Conservation (phyloP, 1,140 invertebrate species). For the Achatina immaculata region DNA sequence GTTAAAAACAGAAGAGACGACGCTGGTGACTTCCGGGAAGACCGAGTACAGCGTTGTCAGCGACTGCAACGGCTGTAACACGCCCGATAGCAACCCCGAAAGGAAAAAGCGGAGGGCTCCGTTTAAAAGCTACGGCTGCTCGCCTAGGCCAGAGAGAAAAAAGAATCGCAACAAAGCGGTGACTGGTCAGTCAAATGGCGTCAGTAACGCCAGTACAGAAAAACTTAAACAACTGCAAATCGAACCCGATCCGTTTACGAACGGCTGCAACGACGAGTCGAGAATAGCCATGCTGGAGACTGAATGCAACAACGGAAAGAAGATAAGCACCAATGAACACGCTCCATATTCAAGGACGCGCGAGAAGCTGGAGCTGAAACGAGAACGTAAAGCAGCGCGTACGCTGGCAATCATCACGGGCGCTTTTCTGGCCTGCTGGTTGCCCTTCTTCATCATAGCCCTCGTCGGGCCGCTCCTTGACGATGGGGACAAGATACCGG, state of each 20-base stretch:
- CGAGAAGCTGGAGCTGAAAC: conserved; percentile 71
- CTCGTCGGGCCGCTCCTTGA: conserved; percentile 62
- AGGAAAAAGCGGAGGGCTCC: conserved; percentile 29
- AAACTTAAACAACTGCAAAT: conserved; percentile 26
- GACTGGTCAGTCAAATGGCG: conserved; percentile 21
- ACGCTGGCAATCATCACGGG: conserved; percentile 73
- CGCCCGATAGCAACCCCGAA: background rate
- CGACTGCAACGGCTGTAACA: conserved; percentile 47
- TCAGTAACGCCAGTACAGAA: background rate
- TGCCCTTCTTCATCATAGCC: conserved; percentile 70
- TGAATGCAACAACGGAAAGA: conserved; percentile 25
- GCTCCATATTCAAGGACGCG: conserved; percentile 37
- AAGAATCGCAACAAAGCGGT: conserved; percentile 24
- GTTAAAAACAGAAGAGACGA: conserved; percentile 37
- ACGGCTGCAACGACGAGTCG: conserved; percentile 46
- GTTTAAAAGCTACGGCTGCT: conserved; percentile 37
- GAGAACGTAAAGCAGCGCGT: conserved; percentile 73
- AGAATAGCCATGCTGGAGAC: conserved; percentile 51
- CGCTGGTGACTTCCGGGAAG: conserved; percentile 37
- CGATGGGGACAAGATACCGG: conserved; percentile 59
- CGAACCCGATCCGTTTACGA: conserved; percentile 49
- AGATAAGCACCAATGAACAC: conserved; percentile 5
- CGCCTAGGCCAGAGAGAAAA: conserved; percentile 20
- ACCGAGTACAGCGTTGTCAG: conserved; percentile 48
- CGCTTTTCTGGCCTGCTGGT: conserved; percentile 69